Base-by-base conservation (phyloP, 2,888 invertebrate species). In the Ectemnius lituratus region DNA sequence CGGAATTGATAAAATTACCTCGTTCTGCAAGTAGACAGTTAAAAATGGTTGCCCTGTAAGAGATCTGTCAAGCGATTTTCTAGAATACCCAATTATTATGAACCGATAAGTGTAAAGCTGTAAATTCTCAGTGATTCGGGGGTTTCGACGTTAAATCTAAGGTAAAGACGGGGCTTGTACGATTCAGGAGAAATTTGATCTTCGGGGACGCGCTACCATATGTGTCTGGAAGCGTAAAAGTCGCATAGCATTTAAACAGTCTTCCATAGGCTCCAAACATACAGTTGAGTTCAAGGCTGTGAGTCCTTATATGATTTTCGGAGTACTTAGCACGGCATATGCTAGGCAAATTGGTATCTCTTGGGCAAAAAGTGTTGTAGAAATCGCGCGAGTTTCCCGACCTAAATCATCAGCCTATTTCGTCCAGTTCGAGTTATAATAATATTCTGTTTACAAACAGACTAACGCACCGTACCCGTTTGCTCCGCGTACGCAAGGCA, bases 41-140 rank as follows among this genome's bases (percentile, higher is more conserved):
- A 87, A 87, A 87, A 87, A 87, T 87, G 86, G 87, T 87, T 75
- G 87, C 83, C 75, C 74, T 72, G 77, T 75, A 78, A 80, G 72
- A 69, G 81, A 85, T 82, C 88, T 87, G 87, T 87, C 87, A 88
- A 84, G 80, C 66, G 71, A 80, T 82, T 77, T 80, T 69, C 70
- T 72, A 77, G 70, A 73, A 66, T 81, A 75, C 65, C 69, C 70
- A 65, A 70, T 81, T 80, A 75, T 61, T 75, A 85, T 79, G 79
- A 84, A 79, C 78, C 79, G 78, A 73, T 81, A 79, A 78, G 78
- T 28, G 47, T 5, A 27, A 58, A 62, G 56, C 49, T 49, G 80
- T 18, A 87, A 87, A 87, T 87, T 83, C 64, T 68, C 70, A 73
- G 85, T 85, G 27, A 57, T 57, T 63, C 57, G 62, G 20, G 45